These are phyloP conservation scores for Heliconius congener DNA, from an alignment of 1,140 invertebrate species.

Conservation along the genomic window DNA sequence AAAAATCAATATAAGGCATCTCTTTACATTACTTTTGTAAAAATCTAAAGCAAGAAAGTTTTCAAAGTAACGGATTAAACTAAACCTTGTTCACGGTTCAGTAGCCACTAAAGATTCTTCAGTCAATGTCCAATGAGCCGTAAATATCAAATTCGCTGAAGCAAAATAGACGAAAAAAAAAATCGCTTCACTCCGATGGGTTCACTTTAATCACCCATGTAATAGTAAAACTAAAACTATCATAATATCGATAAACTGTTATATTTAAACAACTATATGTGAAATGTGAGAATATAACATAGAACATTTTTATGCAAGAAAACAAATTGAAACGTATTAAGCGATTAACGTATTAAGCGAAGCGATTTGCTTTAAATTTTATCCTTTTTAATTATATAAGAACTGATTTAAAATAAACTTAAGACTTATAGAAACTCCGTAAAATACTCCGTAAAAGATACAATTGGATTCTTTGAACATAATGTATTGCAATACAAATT, in stretches of 20 bases:
- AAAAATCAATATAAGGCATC: no score
- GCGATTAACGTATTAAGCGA: not conserved
- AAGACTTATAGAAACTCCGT: no score
- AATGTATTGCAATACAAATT: not conserved
- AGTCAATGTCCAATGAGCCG: slow-evolving; percentile 24
- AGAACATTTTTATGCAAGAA: not conserved
- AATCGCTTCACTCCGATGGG: not conserved
- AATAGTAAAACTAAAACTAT: not conserved
- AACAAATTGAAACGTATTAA: not conserved
- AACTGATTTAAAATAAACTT: no score
- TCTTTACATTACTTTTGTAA: not conserved
- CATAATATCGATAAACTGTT: not conserved
- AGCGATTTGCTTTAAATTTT: not conserved
- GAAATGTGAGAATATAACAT: not conserved
- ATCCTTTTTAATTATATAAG: not conserved
- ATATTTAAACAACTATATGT: not conserved
- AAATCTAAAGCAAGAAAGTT: slow-evolving; percentile 13
- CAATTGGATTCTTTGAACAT: no score
- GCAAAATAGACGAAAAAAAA: slow-evolving; percentile 16
- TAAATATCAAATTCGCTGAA: slow-evolving; percentile 30
- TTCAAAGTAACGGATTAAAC: slow-evolving; percentile 24
- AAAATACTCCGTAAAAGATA: no score
- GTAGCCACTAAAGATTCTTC: slow-evolving; percentile 26
- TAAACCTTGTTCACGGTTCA: slow-evolving; percentile 26
- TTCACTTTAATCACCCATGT: not conserved